Evolutionary conservation across 2,113 vertebrate genomes (phyloP), one percentile per base, ranked within the genome.

Genomic region (Rhipidura dahli): DNA sequence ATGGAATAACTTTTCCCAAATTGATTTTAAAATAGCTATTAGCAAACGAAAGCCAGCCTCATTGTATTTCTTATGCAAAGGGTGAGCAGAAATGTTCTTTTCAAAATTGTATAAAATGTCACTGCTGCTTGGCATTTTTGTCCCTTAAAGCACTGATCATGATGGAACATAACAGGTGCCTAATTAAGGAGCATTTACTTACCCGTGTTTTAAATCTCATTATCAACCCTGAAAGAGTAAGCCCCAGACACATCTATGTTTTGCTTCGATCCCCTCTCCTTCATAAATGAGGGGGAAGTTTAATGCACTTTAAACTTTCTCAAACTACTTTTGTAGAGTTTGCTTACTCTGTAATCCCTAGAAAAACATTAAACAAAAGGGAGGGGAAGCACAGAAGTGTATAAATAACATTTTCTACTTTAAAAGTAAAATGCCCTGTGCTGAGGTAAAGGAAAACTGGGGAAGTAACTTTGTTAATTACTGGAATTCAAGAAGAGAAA

Each of bases 1-100:
- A 60, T 49, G 75, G 75, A 92, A 96, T 90, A 95, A 93, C 76
- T 95, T 92, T 75, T 78, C 72, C 79, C 83, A 86, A 94, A 86
- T 33, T 35, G 63, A 94, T 77, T 95, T 87, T 8, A 77, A 94
- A 93, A 80, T 91, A 76, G 79, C 50, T 96, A n/a, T 70, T 69
- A 88, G 90, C 42, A 93, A 95, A 70, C 53, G 59, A 79, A 89
- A 95, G 69, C 42, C 39, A 83, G 47, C 2, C 8, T 39, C 22
- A 22, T 27, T 69, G 26, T 73, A 37, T 77, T 90, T 83, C 51
- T 86, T 53, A 65, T 66, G 84, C n/a, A 93, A 79, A 72, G 37
- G 30, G n/a, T 28, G 15, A 93, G 51, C 23, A 90, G 37, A 90
- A 94, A 92, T 23, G 7, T 11, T 78, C 44, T 72, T 80, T 70